Base-by-base conservation (phyloP, 1,140 invertebrate species). In the Melipona quadrifasciata region DNA sequence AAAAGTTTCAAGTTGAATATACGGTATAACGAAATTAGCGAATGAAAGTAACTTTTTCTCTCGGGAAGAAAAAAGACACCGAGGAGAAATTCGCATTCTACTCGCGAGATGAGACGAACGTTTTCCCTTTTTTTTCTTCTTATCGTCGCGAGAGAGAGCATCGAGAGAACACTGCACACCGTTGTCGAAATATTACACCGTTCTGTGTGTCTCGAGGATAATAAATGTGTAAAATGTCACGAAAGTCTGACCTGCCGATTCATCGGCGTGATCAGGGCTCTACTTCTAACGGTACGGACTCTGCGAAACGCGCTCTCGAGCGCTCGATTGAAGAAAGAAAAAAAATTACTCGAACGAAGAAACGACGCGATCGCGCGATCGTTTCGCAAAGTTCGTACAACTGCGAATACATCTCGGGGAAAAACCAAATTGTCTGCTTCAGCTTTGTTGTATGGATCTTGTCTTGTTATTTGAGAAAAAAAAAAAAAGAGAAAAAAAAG, bases 101-200 rank as follows among this genome's bases (percentile, higher is more conserved):
- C 39, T 47, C 39, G 39, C 39, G 8, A 47, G 39, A 47, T 6
- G 39, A 47, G n/a, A 47, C 34, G 39, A 64, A 76, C 1, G 17
- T 0, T 47, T 47, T 47, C 6, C 8, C 8, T 47, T 39, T 39
- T 39, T 39, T 39, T 39, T 39, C 5, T 4, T 4, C 27, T 27
- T n/a, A 5, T 6, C 17, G 3, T n/a, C 19, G 24, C 14, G n/a
- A 31, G 19, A 31, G 19, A 27, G 24, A 47, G 1, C 24, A 10
- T 80, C 53, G 75, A 71, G 87, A 88, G 84, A 75, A 89, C 86
- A 88, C n/a, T 61, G 58, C 61, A 53, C 71, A 88, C 76, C 83
- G 39, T 8, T 47, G 83, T 88, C 83, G 75, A 80, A 88, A 85
- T 86, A 86, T 82, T 88, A 47, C 82, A 82, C 10, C 83, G 64